These are phyloP conservation scores for Poeciliopsis turneri DNA, from an alignment of 2,797 vertebrate genomes.

Conservation along the genomic window DNA sequence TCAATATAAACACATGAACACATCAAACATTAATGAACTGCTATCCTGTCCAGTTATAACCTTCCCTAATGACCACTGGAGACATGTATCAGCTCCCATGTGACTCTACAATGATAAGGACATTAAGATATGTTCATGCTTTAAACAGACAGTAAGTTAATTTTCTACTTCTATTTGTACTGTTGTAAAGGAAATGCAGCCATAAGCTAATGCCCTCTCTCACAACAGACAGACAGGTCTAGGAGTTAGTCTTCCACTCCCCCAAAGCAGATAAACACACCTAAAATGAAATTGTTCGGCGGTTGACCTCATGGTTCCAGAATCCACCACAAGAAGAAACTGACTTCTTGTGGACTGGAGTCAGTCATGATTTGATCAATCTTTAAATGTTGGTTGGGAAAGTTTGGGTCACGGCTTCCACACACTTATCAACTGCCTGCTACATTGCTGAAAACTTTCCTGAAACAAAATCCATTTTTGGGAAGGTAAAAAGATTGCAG, in stretches of 20 bases:
- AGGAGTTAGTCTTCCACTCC: neutral
- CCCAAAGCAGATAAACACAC: neutral
- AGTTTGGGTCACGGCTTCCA: neutral
- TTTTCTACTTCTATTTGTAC: neutral
- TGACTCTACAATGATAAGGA: neutral
- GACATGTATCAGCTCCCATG: neutral
- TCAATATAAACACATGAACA: neutral
- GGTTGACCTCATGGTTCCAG: neutral
- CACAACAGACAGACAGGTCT: neutral
- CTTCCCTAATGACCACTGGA: neutral
- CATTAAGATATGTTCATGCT: neutral
- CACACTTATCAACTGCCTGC: neutral
- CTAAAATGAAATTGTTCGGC: neutral
- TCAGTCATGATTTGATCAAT: neutral
- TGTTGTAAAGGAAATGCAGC: neutral
- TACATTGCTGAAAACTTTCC: neutral
- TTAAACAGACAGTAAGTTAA: neutral
- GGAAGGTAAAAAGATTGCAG: neutral
- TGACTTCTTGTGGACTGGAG: no score
- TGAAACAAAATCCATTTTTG: neutral
- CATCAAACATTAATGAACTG: neutral
- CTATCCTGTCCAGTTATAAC: neutral
- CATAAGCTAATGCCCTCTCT: neutral
- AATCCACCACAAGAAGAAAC: neutral
- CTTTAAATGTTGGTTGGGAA: neutral